These are phyloP conservation scores for Eupleurogrammus muticus DNA, from an alignment of 2,797 vertebrate genomes.

Conservation along the genomic window DNA sequence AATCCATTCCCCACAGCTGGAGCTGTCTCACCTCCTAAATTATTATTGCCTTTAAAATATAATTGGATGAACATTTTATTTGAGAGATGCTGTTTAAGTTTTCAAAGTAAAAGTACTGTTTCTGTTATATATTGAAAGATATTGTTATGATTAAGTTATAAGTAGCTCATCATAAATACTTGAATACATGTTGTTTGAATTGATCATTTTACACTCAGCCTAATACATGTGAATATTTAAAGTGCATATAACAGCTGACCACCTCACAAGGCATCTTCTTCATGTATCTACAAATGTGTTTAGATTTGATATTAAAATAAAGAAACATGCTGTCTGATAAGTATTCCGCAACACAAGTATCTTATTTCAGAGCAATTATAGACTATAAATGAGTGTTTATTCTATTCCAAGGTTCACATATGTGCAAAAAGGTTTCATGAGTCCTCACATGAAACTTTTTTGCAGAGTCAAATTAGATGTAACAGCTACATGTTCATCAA, in stretches of 20 bases:
- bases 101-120: constrained; percentile 26
- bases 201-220: constrained; percentile 34
- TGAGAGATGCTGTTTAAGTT: constrained; percentile 20
- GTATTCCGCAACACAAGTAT: neutral
- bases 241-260: constrained; percentile 51
- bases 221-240: constrained; percentile 60
- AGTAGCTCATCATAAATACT: constrained; percentile 41
- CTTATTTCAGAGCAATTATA: neutral
- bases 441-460: constrained; percentile 19
- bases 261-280: constrained; percentile 32
- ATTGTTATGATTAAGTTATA: constrained; percentile 10
- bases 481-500: constrained; percentile 29
- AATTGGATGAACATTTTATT: constrained; percentile 15
- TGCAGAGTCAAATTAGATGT: constrained; percentile 40
- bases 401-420: constrained; percentile 3
- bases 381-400: neutral
- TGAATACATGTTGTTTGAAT: constrained; percentile 40
- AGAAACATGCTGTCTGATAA: constrained; percentile 27
- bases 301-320: constrained; percentile 72
- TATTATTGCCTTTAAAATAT: constrained; percentile 27
- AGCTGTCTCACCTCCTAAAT: constrained; percentile 21
- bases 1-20: constrained; percentile 41
- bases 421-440: too few relatives aligned
- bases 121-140: constrained; percentile 2
- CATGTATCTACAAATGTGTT: constrained; percentile 51